These are phyloP conservation scores for Acanthaster planci DNA, from an alignment of 35 echinoderm and acorn worm genomes.

Conservation along the genomic window DNA sequence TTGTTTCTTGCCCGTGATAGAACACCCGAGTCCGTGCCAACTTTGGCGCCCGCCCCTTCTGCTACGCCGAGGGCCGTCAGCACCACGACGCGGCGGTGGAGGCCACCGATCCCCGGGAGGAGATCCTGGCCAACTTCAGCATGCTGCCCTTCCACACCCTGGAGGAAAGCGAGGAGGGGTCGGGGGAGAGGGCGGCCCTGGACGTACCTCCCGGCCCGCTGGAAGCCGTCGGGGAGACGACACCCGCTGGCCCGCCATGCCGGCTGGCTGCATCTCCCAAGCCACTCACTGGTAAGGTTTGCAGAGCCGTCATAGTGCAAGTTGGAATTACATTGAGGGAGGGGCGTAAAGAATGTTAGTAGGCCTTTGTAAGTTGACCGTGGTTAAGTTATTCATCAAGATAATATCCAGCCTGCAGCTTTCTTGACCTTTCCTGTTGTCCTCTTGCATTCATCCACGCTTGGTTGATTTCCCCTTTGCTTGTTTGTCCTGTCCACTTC, in stretches of 20 bases:
- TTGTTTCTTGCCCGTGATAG: neutral
- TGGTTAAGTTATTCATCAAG: too few species aligned
- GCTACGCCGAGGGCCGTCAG: slow-evolving; percentile 65
- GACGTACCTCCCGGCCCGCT: neutral
- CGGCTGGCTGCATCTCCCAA: slow-evolving; percentile 35
- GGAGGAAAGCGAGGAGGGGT: slow-evolving; percentile 56
- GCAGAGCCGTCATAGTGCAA: too few species aligned
- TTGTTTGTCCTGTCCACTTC: too few species aligned
- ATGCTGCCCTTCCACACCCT: slow-evolving; percentile 60
- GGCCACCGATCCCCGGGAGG: slow-evolving; percentile 56
- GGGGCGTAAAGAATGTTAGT: too few species aligned
- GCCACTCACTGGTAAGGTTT: slow-evolving; percentile 27
- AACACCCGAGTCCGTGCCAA: slow-evolving; percentile 78
- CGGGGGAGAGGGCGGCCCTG: neutral
- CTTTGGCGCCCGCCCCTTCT: slow-evolving; percentile 73
- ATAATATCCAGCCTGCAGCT: too few species aligned
- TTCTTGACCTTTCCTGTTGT: too few species aligned
- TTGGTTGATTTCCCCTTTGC: too few species aligned
- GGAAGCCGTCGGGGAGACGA: neutral
- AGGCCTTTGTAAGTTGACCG: too few species aligned
- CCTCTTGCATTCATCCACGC: too few species aligned
- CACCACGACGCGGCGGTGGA: slow-evolving; percentile 68
- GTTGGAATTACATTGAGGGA: too few species aligned
- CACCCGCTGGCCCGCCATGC: slow-evolving; percentile 49
- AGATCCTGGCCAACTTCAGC: slow-evolving; percentile 79